These are phyloP conservation scores for Sphaerodactylus townsendi DNA, from an alignment of 2,113 vertebrate species.

Conservation along the genomic window DNA sequence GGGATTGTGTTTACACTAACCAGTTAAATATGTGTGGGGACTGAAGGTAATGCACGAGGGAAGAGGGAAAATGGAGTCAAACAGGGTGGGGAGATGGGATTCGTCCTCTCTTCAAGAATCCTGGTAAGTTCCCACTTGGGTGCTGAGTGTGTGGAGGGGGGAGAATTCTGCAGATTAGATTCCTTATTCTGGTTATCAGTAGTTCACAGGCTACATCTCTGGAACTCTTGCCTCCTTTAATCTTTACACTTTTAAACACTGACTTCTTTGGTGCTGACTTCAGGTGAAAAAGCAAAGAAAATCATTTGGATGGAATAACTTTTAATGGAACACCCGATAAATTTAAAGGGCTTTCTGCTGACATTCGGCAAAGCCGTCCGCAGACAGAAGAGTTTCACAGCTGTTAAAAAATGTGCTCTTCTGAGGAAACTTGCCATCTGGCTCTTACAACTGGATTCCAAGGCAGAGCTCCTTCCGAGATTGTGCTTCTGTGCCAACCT, in stretches of 20 bases:
- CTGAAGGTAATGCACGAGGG: too few relatives aligned
- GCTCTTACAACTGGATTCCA: conserved; percentile 65
- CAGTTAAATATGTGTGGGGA: too few relatives aligned
- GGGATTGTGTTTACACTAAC: too few relatives aligned
- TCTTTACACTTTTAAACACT: conserved; percentile 31
- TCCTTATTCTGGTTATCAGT: not conserved
- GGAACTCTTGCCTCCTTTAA: conserved; percentile 37
- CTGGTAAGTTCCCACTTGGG: too few relatives aligned
- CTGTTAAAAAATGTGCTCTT: conserved; percentile 70
- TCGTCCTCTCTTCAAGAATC: too few relatives aligned
- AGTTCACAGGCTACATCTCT: conserved; percentile 33
- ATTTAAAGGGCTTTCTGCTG: conserved; percentile 54
- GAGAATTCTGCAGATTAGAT: too few relatives aligned
- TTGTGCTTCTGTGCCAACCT: conserved; percentile 66
- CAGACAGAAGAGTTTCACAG: conserved; percentile 67
- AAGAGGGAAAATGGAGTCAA: too few relatives aligned
- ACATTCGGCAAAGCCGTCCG: conserved; percentile 66
- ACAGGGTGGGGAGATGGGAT: too few relatives aligned
- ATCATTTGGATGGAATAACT: conserved; percentile 60
- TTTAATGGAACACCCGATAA: conserved; percentile 50
- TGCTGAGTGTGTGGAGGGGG: too few relatives aligned
- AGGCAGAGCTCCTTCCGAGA: conserved; percentile 60
- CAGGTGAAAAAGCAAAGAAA: conserved; percentile 36
- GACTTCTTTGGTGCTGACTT: conserved; percentile 33
- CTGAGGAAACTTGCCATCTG: conserved; percentile 69